Base-by-base conservation (phyloP, 2,888 invertebrate genomes). In the Electrophaes corylata region DNA sequence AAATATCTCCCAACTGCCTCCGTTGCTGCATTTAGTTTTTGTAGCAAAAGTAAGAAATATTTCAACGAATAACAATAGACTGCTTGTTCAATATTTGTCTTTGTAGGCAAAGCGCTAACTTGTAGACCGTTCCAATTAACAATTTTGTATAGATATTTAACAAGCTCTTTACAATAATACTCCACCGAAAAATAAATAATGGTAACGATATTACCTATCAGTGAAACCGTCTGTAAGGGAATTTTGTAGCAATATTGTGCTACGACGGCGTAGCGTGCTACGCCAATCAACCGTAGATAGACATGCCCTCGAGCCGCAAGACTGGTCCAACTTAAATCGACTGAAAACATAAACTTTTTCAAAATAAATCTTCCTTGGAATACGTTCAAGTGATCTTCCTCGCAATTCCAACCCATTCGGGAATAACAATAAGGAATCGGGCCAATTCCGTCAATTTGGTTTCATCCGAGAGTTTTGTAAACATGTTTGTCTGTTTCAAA, bases 401-500 rank as follows among this genome's bases (percentile, higher is more conserved):
- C 45, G 12, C 43, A 37, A 50, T 50, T 45, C 40, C 0, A 70
- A 75, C 72, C 73, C 79, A 76, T 73, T 71, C 70, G 69, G 62
- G 72, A 75, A 71, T 70, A 72, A 75, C 75, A 78, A 77, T 76
- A 72, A 67, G 61, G 60, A 70, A 41, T 65, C 63, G 67, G 65
- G 70, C 73, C 73, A 76, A 78, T 77, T 78, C 75, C 70, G 62
- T 68, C 75, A 75, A 79, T 82, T 72, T 29, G 45, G 45, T 50
- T 40, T 26, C 18, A 23, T 35, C 29, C 26, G 31, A 19, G 43
- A 39, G 29, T 35, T 71, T 71, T 66, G 81, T 81, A 83, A 86
- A 84, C 84, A 86, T 86, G 86, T 86, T 85, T 86, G 82, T 80
- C 69, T 73, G 60, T 65, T 58, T 44, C 19, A n/a, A 44, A 10